Base-by-base conservation (phyloP, 2,797 vertebrate species). In the Myotis vivesi region DNA sequence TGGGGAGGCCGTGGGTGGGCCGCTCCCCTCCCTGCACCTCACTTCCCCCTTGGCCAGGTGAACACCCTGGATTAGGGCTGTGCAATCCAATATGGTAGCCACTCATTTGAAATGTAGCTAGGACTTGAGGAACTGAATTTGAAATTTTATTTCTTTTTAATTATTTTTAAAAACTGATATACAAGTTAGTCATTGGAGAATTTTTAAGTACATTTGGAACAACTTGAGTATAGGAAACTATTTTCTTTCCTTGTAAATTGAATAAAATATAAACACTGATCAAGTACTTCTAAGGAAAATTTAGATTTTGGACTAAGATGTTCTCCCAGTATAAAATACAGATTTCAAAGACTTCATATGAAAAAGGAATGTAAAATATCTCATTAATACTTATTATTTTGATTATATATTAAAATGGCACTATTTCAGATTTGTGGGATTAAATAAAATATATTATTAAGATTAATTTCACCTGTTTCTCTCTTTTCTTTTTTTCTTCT, bases 1-100 rank as follows among this genome's bases (percentile, higher is more conserved):
- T 15, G 28, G 23, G 36, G 7, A 23, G 64, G n/a, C 53, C 28
- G 7, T 13, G 41, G 68, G 5, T 1, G n/a, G 9, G 9, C n/a
- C 17, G 4, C 28, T 9, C 38, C 49, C 5, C 38, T 20, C 81
- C 4, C 82, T 46, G 80, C 49, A 44, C 16, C 16, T 8, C 19
- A 3, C 28, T 11, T 11, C 2, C 57, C 41, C 16, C 11, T 30
- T 0, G 0, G 0, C 15, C 46, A 49, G 12, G 17, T 0, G 0
- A 9, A 33, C 10, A 1, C 6, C 28, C 0, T 13, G 30, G 33
- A 23, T 4, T 0, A 44, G 68, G 19, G 57, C 5, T 64, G 23
- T 3, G 1, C 38, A 10, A 3, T 36, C 72, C 79, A 23, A 1
- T 7, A 6, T 0, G 1, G 25, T 16, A 68, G 33, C 9, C 3